Base-by-base conservation (phyloP, 2,797 vertebrate species). In the Artibeus lituratus region DNA sequence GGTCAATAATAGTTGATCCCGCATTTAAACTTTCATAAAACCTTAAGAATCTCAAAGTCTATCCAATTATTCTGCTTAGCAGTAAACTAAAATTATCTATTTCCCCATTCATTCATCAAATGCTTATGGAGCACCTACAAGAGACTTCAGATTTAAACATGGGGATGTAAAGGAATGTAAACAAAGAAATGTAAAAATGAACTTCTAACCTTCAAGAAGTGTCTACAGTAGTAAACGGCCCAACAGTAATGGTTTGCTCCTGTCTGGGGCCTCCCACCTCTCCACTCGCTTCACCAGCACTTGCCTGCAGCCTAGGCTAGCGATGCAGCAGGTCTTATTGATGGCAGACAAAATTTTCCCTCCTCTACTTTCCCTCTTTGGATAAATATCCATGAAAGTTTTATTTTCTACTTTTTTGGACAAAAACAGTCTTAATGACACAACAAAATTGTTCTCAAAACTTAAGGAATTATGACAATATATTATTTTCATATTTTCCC, bases 21-120 rank as follows among this genome's bases (percentile, higher is more conserved):
- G 8, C 4, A 82, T 77, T 95, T 69, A 49, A 95, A 83, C 93
- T 51, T 49, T 32, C 77, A 77, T 83, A 92, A 77, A 92, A 67
- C 16, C 14, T 55, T n/a, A 49, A 42, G 57, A 59, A 88, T 77
- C 15, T 10, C 19, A 67, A 91, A 84, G 35, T 53, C 7, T 67
- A 65, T 5, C 32, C 76, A 83, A 93, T 72, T 7, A 73, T 22
- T 77, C 67, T 87, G 47, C 35, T 32, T 57, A 91, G 32, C 42
- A 90, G 91, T 42, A 76, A 92, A 10, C 5, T 44, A 78, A 87
- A 74, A 74, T 86, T 73, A 32, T 4, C 8, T 62, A 5, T 73
- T 67, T 3, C 15, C 2, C 15, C 32, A 51, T 62, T 74, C 8
- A 70, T 70, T 81, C n/a, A 37, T 49, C 73, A 65, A 69, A 87